Evolutionary conservation across 2,113 vertebrate species (phyloP).

Genomic region (Rhea pennata): DNA sequence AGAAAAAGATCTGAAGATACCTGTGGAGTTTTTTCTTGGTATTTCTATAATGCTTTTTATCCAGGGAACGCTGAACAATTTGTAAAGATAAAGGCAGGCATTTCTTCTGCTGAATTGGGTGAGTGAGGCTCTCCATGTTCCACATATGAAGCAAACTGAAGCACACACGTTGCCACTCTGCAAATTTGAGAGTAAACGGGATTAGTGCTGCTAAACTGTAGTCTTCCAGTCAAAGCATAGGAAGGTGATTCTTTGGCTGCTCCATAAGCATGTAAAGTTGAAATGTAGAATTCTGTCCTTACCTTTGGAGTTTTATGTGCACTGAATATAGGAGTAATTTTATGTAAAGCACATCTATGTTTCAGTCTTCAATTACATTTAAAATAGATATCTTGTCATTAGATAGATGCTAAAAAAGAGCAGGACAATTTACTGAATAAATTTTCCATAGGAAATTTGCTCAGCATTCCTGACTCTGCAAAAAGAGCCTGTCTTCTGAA

Average conservation of each 20-base stretch:
- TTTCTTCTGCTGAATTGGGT: background rate
- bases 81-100: background rate
- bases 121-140: background rate
- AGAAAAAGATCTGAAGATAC: background rate
- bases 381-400: background rate
- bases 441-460: background rate
- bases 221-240: background rate
- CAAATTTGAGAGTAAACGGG: background rate
- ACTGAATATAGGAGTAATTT: background rate
- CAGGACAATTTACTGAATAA: background rate
- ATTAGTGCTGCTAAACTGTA: background rate
- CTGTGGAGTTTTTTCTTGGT: background rate
- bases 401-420: background rate
- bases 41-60: background rate
- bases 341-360: background rate
- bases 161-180: background rate
- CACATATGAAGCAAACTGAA: background rate
- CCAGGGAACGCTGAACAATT: background rate
- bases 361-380: background rate
- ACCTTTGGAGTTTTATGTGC: background rate
- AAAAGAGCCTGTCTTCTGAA: background rate
- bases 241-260: background rate
- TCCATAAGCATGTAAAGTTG: background rate
- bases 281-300: background rate
- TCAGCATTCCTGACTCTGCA: background rate